Evolutionary conservation across 2,113 vertebrate species (phyloP).

Genomic region (Lophura nycthemera): DNA sequence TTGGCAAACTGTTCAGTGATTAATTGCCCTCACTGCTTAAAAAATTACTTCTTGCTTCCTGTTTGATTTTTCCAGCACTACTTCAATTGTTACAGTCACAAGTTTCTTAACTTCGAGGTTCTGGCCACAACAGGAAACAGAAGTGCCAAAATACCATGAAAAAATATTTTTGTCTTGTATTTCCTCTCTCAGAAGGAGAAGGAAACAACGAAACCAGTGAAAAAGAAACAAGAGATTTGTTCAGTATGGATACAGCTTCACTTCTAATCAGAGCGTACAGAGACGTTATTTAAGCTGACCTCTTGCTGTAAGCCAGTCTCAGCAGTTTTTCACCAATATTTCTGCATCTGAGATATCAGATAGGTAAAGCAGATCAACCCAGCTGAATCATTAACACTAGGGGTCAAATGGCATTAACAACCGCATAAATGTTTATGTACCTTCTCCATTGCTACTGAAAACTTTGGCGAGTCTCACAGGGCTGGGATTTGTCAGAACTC

Average conservation of each 20-base stretch:
- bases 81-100: conserved; percentile 51
- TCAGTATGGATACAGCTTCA: background rate
- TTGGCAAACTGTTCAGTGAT: conserved; percentile 32
- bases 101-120: conserved; percentile 54
- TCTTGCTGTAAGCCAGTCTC: background rate
- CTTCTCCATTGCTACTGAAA: background rate
- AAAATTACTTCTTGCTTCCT: conserved; percentile 49
- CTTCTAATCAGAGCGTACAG: background rate
- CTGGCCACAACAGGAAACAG: conserved; percentile 63
- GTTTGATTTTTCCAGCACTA: conserved; percentile 45
- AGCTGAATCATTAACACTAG: background rate
- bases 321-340: background rate
- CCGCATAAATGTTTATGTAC: background rate
- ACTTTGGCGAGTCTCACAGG: background rate
- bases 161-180: conserved; percentile 37
- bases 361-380: background rate
- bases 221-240: conserved; percentile 24
- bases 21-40: conserved; percentile 26
- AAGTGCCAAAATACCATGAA: conserved; percentile 58
- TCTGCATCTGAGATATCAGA: background rate
- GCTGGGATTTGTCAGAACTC: background rate
- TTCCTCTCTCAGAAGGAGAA: conserved; percentile 23
- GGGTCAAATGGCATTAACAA: background rate
- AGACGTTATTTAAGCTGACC: background rate
- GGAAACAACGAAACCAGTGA: conserved; percentile 11